phyloP scores from a whole-genome alignment of 1,140 invertebrate species.

The Lucilia cuprina region DNA sequence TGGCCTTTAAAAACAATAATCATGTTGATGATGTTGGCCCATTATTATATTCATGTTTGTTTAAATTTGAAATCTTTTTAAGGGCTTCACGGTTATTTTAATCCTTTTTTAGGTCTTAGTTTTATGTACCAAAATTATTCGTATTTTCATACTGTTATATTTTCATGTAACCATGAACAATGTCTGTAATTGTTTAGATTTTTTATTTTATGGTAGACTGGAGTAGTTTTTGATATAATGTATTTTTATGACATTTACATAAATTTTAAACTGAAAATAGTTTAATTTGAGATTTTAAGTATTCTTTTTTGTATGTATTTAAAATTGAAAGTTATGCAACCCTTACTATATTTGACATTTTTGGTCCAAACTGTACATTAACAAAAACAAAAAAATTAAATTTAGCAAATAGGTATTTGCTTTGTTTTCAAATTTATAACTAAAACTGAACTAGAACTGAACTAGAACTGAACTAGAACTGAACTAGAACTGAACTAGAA shows the following conservation, averaged over 20 bases:
- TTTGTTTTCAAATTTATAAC: no score
- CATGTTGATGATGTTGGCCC: not conserved
- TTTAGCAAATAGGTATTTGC: no score
- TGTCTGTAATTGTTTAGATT: not conserved
- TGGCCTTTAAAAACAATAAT: not conserved
- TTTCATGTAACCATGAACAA: not conserved
- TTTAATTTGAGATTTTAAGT: not conserved
- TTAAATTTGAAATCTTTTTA: conserved; percentile 13
- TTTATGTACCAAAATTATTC: not conserved
- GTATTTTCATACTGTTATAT: not conserved
- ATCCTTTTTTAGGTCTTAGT: not conserved
- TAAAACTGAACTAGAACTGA: no score
- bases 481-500: no score
- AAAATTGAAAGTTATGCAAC: not conserved
- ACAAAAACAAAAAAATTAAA: not conserved
- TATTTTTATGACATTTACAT: not conserved
- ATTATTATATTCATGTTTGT: not conserved
- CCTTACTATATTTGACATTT: not conserved
- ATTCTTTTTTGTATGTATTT: not conserved
- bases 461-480: no score
- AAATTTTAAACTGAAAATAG: not conserved
- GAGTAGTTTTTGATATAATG: not conserved
- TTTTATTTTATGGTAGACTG: not conserved
- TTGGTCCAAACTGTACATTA: not conserved
- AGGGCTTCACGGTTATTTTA: not conserved